Conservation (phyloP, 2,888 invertebrate genomes). For the Acholoe squamosa region DNA sequence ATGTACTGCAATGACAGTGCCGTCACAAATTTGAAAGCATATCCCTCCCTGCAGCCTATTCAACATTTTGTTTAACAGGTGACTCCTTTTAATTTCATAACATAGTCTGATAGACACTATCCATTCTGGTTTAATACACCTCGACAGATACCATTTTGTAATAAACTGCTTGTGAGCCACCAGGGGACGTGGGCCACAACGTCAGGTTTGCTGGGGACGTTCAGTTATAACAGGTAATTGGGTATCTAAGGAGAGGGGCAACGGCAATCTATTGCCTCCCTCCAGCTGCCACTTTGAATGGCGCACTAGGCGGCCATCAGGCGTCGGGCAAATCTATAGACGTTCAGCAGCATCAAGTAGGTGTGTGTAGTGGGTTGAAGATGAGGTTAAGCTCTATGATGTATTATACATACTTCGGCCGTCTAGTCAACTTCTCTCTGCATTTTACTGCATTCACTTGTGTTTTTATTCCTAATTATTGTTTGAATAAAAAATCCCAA, state of each 20-base stretch:
- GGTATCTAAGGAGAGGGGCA: background rate
- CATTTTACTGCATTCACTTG: no score
- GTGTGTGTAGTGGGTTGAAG: no score
- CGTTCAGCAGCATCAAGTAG: no score
- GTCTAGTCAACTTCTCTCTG: no score
- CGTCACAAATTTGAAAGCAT: no score
- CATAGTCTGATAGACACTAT: background rate
- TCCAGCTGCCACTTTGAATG: background rate
- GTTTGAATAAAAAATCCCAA: no score
- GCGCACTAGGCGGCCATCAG: background rate
- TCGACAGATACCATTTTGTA: background rate
- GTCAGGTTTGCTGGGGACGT: background rate
- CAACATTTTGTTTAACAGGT: background rate
- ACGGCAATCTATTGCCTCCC: background rate
- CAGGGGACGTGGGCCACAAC: background rate
- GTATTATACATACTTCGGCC: no score
- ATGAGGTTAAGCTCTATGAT: no score
- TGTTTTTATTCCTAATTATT: no score
- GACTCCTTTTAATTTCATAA: background rate
- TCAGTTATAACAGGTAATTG: conserved; percentile 10
- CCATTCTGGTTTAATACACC: background rate
- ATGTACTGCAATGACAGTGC: no score
- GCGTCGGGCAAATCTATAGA: no score
- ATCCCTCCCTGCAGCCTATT: background rate
- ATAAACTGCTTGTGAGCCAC: background rate